Conservation (phyloP, 2,888 invertebrate species). For the Pyrocoelia pectoralis region DNA sequence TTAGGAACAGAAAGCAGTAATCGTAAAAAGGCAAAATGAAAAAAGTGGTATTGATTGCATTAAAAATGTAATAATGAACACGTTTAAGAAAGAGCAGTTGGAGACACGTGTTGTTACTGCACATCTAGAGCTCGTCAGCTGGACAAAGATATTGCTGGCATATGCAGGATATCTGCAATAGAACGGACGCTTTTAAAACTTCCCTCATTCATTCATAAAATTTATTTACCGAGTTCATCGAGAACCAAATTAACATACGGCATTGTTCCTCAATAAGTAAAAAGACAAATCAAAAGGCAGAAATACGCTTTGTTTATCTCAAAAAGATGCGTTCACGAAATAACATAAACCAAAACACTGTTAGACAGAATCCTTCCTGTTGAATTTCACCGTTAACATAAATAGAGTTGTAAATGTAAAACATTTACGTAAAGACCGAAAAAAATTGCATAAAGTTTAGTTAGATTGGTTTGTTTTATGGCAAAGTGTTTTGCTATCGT, state of each 20-base stretch:
- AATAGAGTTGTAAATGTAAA: constrained; percentile 18
- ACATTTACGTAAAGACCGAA: constrained; percentile 14
- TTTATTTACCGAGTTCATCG: constrained; percentile 24
- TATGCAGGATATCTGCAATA: constrained; percentile 48
- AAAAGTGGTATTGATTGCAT: constrained; percentile 43
- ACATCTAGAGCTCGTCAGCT: constrained; percentile 47
- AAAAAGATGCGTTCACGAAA: neutral
- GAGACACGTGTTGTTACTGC: constrained; percentile 46
- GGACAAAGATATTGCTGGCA: constrained; percentile 47
- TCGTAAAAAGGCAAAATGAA: neutral
- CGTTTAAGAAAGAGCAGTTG: constrained; percentile 44
- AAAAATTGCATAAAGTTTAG: neutral
- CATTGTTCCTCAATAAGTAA: neutral
- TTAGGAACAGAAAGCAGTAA: no score
- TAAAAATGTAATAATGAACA: constrained; percentile 49
- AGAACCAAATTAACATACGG: neutral
- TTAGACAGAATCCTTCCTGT: constrained; percentile 4
- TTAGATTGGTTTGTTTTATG: constrained; percentile 4
- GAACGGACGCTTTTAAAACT: constrained; percentile 35
- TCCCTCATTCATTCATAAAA: constrained; percentile 27
- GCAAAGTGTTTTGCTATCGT: constrained; percentile 19
- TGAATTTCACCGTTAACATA: constrained; percentile 18
- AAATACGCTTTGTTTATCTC: neutral
- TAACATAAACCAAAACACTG: constrained; percentile 3
- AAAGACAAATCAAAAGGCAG: neutral